Evolutionary conservation across 2,888 invertebrate genomes (phyloP).

Genomic region (Volucella bombylans): DNA sequence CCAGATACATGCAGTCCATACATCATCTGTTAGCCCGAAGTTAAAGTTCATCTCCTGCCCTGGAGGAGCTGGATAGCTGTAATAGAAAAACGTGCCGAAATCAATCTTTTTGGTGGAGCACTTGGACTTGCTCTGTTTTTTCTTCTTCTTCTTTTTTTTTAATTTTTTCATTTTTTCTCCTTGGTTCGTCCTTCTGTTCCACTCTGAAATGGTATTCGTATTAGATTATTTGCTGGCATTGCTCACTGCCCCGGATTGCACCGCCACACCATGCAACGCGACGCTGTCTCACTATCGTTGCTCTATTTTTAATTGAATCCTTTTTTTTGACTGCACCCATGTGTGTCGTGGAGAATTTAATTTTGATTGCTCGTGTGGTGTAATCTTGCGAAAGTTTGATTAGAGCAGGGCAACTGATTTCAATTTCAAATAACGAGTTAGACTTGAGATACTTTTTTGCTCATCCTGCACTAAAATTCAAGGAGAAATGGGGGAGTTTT

Average conservation of each 20-base stretch:
- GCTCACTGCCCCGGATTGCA: constrained; percentile 32
- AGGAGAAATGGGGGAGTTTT: too few relatives aligned
- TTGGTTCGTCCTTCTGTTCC: not conserved
- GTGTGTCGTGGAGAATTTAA: constrained; percentile 63
- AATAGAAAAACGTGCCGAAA: constrained; percentile 73
- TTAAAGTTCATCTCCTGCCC: constrained; percentile 66
- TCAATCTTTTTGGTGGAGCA: constrained; percentile 62
- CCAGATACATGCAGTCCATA: constrained; percentile 55
- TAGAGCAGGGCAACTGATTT: constrained; percentile 18
- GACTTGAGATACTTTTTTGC: too few relatives aligned
- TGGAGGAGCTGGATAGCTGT: constrained; percentile 38
- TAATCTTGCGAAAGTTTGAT: constrained; percentile 43
- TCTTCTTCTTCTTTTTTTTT: not conserved
- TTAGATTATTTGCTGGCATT: constrained; percentile 68
- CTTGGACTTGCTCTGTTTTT: constrained; percentile 43
- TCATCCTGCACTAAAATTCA: too few relatives aligned
- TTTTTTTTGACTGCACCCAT: constrained; percentile 35
- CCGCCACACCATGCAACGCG: too few relatives aligned
- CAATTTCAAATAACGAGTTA: constrained; percentile 18
- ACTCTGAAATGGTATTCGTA: constrained; percentile 64
- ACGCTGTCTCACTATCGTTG: constrained; percentile 44
- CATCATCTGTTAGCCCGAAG: constrained; percentile 67
- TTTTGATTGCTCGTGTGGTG: constrained; percentile 54
- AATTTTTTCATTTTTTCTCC: constrained; percentile 9
- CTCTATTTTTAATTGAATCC: constrained; percentile 43